Evolutionary conservation across 2,113 vertebrate species (phyloP).

Genomic region (Aleadryas rufinucha): DNA sequence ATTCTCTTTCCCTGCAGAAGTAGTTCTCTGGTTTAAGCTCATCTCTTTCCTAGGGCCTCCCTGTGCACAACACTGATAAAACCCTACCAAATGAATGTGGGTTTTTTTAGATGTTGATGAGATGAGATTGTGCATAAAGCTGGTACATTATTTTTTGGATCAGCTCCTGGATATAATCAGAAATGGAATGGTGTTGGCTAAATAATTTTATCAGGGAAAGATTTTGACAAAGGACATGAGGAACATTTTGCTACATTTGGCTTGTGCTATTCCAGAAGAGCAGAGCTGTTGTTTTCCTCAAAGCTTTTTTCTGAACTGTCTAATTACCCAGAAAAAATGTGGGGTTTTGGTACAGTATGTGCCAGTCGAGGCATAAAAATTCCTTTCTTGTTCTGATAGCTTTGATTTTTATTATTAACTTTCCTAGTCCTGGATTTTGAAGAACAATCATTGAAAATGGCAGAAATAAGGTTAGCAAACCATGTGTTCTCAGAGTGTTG

Average conservation of each 20-base stretch:
- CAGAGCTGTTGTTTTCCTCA: background rate
- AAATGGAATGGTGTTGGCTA: slow-evolving; percentile 5
- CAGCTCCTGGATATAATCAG: slow-evolving; percentile 11
- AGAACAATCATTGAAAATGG: background rate
- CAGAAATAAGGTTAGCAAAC: background rate
- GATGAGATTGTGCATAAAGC: background rate
- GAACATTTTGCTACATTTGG: slow-evolving; percentile 11
- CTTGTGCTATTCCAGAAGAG: background rate
- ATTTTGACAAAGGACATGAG: background rate
- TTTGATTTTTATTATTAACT: slow-evolving; percentile 9
- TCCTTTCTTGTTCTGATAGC: background rate
- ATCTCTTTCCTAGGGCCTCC: background rate
- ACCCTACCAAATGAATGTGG: background rate
- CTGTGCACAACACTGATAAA: background rate
- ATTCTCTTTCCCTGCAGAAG: background rate
- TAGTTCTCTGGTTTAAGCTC: background rate
- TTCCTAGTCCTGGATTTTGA: background rate
- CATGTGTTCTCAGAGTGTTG: background rate
- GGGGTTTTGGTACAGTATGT: background rate
- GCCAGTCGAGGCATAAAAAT: background rate
- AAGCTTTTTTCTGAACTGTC: background rate
- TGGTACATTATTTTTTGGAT: slow-evolving; percentile 17
- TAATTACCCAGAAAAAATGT: background rate
- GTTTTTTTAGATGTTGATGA: background rate
- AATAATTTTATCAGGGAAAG: slow-evolving; percentile 17